These are phyloP conservation scores for Catocala sponsa DNA, from an alignment of 2,888 invertebrate genomes.

Conservation along the genomic window DNA sequence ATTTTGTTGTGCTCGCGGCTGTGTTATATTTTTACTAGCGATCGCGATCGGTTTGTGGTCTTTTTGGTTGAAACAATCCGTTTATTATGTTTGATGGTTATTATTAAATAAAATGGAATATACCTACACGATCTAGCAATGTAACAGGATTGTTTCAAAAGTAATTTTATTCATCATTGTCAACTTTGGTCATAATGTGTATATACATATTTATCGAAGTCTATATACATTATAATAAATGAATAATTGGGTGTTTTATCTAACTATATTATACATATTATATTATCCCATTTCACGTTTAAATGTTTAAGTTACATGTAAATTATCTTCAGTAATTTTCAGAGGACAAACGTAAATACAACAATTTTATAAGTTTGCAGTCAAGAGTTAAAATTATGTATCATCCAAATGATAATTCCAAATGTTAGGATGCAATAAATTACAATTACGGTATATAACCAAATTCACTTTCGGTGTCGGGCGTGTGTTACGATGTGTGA, in stretches of 20 bases:
- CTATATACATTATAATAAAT: no score
- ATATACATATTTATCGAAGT: no score
- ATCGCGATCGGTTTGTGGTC: constrained; percentile 36
- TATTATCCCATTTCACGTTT: no score
- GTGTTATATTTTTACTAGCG: constrained; percentile 17
- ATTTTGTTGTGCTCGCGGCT: constrained; percentile 43
- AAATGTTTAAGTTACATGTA: no score
- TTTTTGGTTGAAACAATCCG: constrained; percentile 27
- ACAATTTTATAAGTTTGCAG: constrained; percentile 11
- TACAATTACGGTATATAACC: constrained; percentile 68
- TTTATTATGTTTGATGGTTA: constrained; percentile 29
- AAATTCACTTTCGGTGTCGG: constrained; percentile 67
- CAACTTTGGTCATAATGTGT: no score
- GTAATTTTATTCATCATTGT: no score
- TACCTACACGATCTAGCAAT: constrained; percentile 6
- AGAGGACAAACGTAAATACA: no score
- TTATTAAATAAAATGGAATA: constrained; percentile 21
- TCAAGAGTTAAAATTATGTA: constrained; percentile 23
- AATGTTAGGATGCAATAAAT: constrained; percentile 61
- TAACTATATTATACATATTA: no score
- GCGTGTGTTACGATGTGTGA: constrained; percentile 55
- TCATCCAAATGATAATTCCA: constrained; percentile 31
- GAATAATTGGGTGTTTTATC: no score
- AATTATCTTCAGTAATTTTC: no score
- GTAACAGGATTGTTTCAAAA: neutral